Evolutionary conservation across 2,113 vertebrate species (phyloP), one percentile per base, ranked within the genome.

Genomic region (Myrmecophaga tridactyla): DNA sequence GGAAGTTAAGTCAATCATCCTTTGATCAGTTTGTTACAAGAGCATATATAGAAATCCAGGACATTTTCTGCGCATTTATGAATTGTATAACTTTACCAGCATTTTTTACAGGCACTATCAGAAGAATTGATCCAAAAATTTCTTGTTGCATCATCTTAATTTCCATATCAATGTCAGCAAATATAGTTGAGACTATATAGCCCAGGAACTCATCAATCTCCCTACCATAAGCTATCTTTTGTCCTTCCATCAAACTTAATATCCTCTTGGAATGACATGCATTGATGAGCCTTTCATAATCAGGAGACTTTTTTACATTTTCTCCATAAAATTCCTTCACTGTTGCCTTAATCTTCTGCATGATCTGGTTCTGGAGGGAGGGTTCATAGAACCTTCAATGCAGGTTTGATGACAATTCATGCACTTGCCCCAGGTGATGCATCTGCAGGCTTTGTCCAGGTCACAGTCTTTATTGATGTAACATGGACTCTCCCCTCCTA

Each of bases 401-500:
- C 99, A 99, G 0, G 99, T 99, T 90, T 99, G 99, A 9, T 99
- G 99, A 6, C 99, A 99, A 94, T 99, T 99, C 77, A 98, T 63
- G 96, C 98, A 99, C 96, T 99, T 99, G 4, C 99, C 99, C 99
- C 99, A 99, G 0, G 99, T 98, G 90, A 99, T 98, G 3, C 99
- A 98, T 87, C 99, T 99, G 98, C 99, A 99, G 75, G 99, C 99
- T 0, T 99, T 39, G 0, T 98, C 96, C 96, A 99, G 95, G 97
- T 99, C 98, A 80, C 99, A 99, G 92, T 99, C 97, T 87, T 97
- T 99, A 98, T 99, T 99, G 0, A 99, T 96, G 95, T 99, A 99
- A 94, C 99, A 99, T 25, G 99, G 99, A 96, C 98, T 99, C 97
- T 99, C 99, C 82, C 99, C 99, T 0, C 99, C 99, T 88, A 99